phyloP scores from a whole-genome alignment of 2,797 vertebrate genomes.

The Centroberyx gerrardi region DNA sequence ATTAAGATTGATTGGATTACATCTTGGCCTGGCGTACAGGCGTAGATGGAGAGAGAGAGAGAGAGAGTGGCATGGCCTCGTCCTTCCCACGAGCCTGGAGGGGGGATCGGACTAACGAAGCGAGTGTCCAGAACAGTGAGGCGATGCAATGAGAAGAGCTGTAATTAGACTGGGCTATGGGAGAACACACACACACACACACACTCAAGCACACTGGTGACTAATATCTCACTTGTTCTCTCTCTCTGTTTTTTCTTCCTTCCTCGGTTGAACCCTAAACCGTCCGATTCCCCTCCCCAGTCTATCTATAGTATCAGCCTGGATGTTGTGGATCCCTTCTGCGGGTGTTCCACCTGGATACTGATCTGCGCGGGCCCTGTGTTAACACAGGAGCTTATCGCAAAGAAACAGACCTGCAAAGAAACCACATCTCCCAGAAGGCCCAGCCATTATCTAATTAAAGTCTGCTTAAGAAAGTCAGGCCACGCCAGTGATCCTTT shows the following conservation, averaged over 20 bases:
- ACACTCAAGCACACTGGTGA: too few relatives aligned
- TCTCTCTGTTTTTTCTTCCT: too few relatives aligned
- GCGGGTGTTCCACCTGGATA: too few relatives aligned
- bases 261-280: too few relatives aligned
- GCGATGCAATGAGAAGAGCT: too few relatives aligned
- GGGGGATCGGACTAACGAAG: constrained; percentile 1
- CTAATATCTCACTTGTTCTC: too few relatives aligned
- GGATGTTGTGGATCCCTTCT: too few relatives aligned
- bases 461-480: constrained; percentile 19
- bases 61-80: neutral
- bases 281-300: too few relatives aligned
- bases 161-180: too few relatives aligned
- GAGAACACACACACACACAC: too few relatives aligned
- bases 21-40: too few relatives aligned
- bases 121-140: neutral
- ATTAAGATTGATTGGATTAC: neutral
- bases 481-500: constrained; percentile 26
- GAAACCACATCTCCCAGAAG: constrained; percentile 35
- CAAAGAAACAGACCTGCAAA: neutral
- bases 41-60: neutral
- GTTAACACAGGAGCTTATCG: neutral
- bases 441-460: constrained; percentile 45
- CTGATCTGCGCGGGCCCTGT: neutral
- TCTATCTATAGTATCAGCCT: too few relatives aligned
- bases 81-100: neutral